These are phyloP conservation scores for Gryllus longicercus DNA, from an alignment of 2,888 invertebrate species.

Conservation along the genomic window DNA sequence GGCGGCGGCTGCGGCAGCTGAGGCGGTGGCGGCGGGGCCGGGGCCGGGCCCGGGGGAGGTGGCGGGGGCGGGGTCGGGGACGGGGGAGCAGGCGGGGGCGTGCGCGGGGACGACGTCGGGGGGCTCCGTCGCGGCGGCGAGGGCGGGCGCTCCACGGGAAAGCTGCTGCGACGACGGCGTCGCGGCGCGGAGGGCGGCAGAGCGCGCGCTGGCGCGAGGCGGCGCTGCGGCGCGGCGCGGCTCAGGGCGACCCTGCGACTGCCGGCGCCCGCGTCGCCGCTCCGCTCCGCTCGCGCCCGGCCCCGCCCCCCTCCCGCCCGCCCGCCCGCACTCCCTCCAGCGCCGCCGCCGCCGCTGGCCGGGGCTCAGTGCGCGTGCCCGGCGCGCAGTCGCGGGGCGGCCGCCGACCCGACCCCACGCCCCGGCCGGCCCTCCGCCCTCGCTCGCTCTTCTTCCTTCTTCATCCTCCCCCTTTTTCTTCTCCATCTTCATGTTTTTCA, in stretches of 20 bases:
- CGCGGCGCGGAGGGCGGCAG: neutral
- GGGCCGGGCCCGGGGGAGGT: constrained; percentile 36
- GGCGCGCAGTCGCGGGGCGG: neutral
- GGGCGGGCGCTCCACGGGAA: neutral
- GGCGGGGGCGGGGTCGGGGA: constrained; percentile 35
- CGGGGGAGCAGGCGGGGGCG: constrained; percentile 39
- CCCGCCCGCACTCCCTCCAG: neutral
- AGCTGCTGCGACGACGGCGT: neutral
- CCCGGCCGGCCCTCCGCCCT: too few relatives aligned
- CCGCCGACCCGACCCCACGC: neutral
- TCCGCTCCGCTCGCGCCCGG: neutral
- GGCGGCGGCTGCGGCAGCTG: constrained; percentile 32
- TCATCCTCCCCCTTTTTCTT: too few relatives aligned
- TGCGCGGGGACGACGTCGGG: constrained; percentile 25
- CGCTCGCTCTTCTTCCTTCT: too few relatives aligned
- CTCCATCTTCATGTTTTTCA: too few relatives aligned
- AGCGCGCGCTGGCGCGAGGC: neutral
- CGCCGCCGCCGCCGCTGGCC: neutral
- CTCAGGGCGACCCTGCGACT: neutral
- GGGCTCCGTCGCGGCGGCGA: constrained; percentile 20
- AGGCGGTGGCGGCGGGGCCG: constrained; percentile 37
- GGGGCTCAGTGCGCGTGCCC: constrained; percentile 3
- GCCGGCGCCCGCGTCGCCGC: neutral
- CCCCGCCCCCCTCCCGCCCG: neutral
- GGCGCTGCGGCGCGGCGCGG: neutral